Evolutionary conservation across 1,140 invertebrate genomes (phyloP).

Genomic region (Lepidostoma basale): DNA sequence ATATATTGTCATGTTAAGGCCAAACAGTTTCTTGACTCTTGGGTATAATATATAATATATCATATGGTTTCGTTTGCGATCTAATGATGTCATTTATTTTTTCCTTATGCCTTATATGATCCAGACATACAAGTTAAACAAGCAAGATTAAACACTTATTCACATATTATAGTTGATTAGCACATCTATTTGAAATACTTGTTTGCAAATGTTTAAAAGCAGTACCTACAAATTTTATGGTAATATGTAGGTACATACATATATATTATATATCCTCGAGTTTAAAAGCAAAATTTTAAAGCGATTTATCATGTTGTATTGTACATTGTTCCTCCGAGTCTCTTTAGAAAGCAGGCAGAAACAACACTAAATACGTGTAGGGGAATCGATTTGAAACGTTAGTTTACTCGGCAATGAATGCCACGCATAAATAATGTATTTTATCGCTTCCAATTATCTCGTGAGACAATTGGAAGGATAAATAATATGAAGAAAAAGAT

Average conservation of each 20-base stretch:
- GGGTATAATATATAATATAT: too few relatives aligned
- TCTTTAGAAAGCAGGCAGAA: neutral
- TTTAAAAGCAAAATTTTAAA: neutral
- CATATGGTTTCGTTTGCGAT: too few relatives aligned
- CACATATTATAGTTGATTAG: too few relatives aligned
- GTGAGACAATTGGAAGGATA: slow-evolving; percentile 37
- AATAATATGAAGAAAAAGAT: slow-evolving; percentile 3
- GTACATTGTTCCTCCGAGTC: neutral
- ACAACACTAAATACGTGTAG: slow-evolving; percentile 27
- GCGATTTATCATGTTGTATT: neutral
- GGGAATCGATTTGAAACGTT: slow-evolving; percentile 36
- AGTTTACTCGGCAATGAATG: slow-evolving; percentile 34
- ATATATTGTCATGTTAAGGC: too few relatives aligned
- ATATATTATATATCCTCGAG: neutral
- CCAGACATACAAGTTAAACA: too few relatives aligned
- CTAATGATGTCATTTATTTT: too few relatives aligned
- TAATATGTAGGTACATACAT: neutral
- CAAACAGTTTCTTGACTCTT: too few relatives aligned
- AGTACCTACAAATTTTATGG: neutral
- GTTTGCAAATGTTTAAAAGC: neutral
- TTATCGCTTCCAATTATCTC: slow-evolving; percentile 40
- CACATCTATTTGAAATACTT: too few relatives aligned
- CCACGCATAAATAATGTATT: slow-evolving; percentile 31
- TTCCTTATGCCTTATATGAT: too few relatives aligned
- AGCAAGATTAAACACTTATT: too few relatives aligned